phyloP scores from a whole-genome alignment of 2,797 vertebrate genomes.

The Crenichthys baileyi region DNA sequence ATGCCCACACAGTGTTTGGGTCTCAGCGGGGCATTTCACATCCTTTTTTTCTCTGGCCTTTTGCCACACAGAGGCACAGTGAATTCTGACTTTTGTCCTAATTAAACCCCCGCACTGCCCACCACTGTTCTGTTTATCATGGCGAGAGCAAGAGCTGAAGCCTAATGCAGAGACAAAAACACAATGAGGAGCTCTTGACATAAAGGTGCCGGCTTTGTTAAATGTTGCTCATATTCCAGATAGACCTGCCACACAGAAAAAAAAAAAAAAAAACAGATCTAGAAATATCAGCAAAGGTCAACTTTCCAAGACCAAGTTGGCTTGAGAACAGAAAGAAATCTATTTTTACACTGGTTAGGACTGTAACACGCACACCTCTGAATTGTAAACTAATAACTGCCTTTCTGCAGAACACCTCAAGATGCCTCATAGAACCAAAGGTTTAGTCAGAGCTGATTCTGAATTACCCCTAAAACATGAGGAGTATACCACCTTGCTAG shows the following conservation, averaged over 20 bases:
- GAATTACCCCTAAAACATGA: background rate
- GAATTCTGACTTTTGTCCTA: constrained; percentile 59
- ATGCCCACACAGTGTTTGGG: constrained; percentile 54
- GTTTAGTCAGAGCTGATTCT: background rate
- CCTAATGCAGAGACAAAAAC: constrained; percentile 47
- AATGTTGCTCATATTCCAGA: constrained; percentile 42
- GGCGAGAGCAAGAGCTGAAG: constrained; percentile 52
- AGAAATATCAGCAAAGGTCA: constrained; percentile 25
- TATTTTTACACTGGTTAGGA: background rate
- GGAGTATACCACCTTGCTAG: background rate
- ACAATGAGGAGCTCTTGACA: constrained; percentile 29
- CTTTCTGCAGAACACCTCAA: background rate
- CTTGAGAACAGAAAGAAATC: background rate
- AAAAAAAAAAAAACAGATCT: constrained; percentile 71
- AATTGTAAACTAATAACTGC: no score
- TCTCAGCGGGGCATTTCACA: constrained; percentile 60
- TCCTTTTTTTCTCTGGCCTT: constrained; percentile 47
- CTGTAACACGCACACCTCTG: background rate
- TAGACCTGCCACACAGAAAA: constrained; percentile 35
- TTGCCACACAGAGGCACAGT: constrained; percentile 47
- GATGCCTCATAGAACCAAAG: background rate
- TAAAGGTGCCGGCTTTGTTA: constrained; percentile 20
- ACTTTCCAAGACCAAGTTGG: background rate
- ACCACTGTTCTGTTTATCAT: constrained; percentile 56
- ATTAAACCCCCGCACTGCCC: constrained; percentile 62